A percentile compares a stretch with the other conserved stretches of the same genome.
phyloP scores from a whole-genome alignment of 2,797 vertebrate species.

The Lates japonicus region DNA sequence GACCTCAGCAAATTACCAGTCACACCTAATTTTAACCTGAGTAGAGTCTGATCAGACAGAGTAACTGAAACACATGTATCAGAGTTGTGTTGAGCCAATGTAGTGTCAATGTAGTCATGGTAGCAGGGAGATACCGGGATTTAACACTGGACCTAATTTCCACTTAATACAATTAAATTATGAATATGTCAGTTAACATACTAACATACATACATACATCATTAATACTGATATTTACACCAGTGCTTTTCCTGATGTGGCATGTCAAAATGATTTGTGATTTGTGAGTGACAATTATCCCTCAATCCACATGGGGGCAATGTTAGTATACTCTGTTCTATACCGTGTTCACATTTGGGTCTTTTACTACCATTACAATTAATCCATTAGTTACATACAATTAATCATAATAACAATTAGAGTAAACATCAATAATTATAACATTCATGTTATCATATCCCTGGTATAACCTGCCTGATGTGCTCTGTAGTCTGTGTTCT shows the following conservation, averaged over 20 bases:
- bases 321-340: background rate
- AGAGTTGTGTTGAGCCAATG: background rate
- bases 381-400: background rate
- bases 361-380: background rate
- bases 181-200: background rate
- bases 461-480: background rate
- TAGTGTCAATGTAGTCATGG: background rate
- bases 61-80: background rate
- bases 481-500: background rate
- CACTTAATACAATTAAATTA: background rate
- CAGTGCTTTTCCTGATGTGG: background rate
- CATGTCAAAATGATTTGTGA: background rate
- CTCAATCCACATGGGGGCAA: conserved; percentile 29
- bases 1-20: background rate
- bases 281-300: background rate
- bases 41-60: background rate
- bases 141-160: background rate
- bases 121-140: background rate
- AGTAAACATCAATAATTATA: background rate
- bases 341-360: background rate
- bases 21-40: background rate
- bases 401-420: background rate
- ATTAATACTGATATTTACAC: background rate
- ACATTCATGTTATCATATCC: background rate
- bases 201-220: too few relatives aligned